Conservation (phyloP, 37 sponge, comb jelly and placozoan species). For the Agelas oroides region DNA sequence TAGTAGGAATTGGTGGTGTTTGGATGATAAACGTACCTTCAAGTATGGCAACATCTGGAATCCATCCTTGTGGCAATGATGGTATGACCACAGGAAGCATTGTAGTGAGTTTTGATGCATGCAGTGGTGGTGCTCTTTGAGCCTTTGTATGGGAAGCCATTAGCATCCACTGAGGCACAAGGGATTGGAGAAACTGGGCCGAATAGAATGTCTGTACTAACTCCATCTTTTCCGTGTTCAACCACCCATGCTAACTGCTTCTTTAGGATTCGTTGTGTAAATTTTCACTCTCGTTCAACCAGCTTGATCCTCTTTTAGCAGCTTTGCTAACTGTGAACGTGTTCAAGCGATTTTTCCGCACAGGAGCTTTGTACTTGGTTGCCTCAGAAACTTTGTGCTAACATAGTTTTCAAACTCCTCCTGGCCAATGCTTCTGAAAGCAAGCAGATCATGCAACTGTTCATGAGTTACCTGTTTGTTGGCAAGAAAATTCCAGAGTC, state of each 20-base stretch:
- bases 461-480: constrained; percentile 12
- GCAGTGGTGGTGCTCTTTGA: not conserved
- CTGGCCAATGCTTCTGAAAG: constrained; percentile 7
- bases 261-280: not conserved
- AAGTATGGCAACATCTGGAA: too few relatives aligned
- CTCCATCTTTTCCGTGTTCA: not conserved
- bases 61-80: too few relatives aligned
- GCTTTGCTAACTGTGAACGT: constrained; percentile 9
- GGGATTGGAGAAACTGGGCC: not conserved
- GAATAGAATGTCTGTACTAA: not conserved
- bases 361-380: not conserved
- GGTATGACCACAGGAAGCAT: not conserved
- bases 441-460: constrained; percentile 11
- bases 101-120: not conserved
- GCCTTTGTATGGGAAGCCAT: not conserved
- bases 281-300: not conserved
- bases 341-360: not conserved
- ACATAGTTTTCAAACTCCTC: not conserved
- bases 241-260: not conserved
- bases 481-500: constrained; percentile 27
- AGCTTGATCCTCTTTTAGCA: not conserved
- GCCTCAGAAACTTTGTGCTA: not conserved
- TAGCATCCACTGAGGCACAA: not conserved
- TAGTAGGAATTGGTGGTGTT: too few relatives aligned
- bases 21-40: too few relatives aligned